Evolutionary conservation across 2,113 vertebrate genomes (phyloP).

Genomic region (Dasyornis broadbenti): DNA sequence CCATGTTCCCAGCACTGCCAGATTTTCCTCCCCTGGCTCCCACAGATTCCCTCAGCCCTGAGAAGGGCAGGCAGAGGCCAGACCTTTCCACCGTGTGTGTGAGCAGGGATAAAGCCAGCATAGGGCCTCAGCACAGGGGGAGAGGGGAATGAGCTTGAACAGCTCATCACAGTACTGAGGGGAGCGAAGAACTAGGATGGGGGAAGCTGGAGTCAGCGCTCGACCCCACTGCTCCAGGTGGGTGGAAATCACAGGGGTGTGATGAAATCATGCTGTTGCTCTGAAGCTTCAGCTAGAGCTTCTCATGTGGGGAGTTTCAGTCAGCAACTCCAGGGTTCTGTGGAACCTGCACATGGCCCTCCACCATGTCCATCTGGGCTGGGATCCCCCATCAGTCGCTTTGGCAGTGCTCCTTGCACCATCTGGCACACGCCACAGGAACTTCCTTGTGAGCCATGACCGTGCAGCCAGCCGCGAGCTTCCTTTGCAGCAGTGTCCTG

Average conservation of each 20-base stretch:
- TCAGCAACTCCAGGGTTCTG: not conserved
- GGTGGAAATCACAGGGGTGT: not conserved
- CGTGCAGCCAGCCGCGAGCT: not conserved
- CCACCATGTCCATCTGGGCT: conserved; percentile 27
- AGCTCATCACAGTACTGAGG: not conserved
- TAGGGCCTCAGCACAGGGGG: rapidly evolving
- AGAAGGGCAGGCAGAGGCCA: not conserved
- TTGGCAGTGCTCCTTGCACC: not conserved
- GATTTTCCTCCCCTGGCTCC: not conserved
- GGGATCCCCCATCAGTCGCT: conserved; percentile 35
- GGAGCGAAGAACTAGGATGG: not conserved
- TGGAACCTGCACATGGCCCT: not conserved
- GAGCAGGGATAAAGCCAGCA: not conserved
- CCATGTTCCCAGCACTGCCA: not conserved
- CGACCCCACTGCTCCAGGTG: rapidly evolving
- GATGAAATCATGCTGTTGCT: not conserved
- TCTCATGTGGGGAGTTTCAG: not conserved
- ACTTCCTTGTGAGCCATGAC: conserved; percentile 2
- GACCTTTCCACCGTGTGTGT: rapidly evolving
- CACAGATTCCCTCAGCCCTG: not conserved
- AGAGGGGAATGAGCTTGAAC: not conserved
- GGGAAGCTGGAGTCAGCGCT: rapidly evolving
- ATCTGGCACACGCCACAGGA: conserved; percentile 10
- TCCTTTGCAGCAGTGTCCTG: conserved; percentile 22
- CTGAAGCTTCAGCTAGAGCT: not conserved